Evolutionary conservation across 1,140 invertebrate genomes (phyloP).

Genomic region (Cyclargus thomasi): DNA sequence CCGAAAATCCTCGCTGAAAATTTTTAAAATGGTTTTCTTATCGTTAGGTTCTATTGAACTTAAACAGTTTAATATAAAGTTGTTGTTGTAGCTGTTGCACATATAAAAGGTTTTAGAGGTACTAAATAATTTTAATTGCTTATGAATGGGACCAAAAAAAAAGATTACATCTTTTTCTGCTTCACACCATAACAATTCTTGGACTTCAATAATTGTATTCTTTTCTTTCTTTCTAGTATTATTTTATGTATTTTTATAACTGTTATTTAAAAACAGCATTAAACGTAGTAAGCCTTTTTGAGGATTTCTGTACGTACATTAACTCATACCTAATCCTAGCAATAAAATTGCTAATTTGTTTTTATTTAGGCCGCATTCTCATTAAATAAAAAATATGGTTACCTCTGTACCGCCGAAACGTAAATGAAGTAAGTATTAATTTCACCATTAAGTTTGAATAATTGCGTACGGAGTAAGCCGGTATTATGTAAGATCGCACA

Average conservation of each 20-base stretch:
- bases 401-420: not conserved
- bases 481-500: constrained; percentile 60
- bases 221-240: no score
- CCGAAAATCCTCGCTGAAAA: constrained; percentile 13
- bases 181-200: no score
- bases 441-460: constrained; percentile 71
- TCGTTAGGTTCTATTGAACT: not conserved
- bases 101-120: no score
- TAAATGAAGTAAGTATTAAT: constrained; percentile 70
- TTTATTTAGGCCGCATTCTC: not conserved
- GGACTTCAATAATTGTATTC: no score
- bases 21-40: not conserved
- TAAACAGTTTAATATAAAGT: not conserved
- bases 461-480: constrained; percentile 58
- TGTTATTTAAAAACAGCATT: no score
- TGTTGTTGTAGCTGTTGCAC: no score
- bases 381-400: constrained; percentile 12
- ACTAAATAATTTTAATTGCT: no score
- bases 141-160: no score
- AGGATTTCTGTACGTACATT: not conserved
- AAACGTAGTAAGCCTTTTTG: no score
- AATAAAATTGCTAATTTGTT: constrained; percentile 11
- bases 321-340: not conserved
- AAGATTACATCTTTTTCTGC: no score
- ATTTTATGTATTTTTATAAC: no score